These are phyloP conservation scores for Minunthozetes semirufus DNA, from an alignment of 2,888 invertebrate genomes.

Conservation along the genomic window DNA sequence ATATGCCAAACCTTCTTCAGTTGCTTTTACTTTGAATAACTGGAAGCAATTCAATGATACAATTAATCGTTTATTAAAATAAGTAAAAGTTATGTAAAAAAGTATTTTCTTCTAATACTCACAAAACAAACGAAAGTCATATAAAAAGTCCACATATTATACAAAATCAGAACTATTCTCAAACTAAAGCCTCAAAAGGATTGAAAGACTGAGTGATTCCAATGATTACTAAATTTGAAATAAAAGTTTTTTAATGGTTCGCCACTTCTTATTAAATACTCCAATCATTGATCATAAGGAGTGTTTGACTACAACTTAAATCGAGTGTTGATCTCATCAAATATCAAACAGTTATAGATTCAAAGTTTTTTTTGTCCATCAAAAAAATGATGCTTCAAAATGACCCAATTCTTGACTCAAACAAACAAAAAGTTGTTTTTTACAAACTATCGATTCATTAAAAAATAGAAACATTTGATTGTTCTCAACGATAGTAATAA, in stretches of 20 bases:
- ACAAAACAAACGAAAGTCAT: not conserved
- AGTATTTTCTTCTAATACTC: not conserved
- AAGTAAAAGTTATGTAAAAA: not conserved
- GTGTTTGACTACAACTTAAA: not conserved
- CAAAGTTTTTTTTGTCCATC: not conserved
- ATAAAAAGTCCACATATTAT: not conserved
- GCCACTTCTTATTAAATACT: not conserved
- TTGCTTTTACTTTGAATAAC: not conserved
- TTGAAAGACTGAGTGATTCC: not conserved
- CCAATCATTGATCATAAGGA: constrained; percentile 12
- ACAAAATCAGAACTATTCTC: not conserved
- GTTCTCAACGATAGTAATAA: not conserved
- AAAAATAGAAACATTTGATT: not conserved
- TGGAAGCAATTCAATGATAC: not conserved
- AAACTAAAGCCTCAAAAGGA: not conserved
- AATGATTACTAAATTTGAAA: not conserved
- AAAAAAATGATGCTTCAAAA: not conserved
- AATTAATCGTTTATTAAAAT: not conserved
- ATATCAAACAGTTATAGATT: not conserved
- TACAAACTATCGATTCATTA: constrained; percentile 1
- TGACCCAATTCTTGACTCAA: not conserved
- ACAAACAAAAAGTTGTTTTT: constrained; percentile 4
- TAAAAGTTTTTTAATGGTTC: not conserved
- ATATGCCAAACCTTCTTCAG: constrained; percentile 1
- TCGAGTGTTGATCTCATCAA: constrained; percentile 21